phyloP scores from a whole-genome alignment of 2,113 vertebrate species.

The Terrapene triunguis region DNA sequence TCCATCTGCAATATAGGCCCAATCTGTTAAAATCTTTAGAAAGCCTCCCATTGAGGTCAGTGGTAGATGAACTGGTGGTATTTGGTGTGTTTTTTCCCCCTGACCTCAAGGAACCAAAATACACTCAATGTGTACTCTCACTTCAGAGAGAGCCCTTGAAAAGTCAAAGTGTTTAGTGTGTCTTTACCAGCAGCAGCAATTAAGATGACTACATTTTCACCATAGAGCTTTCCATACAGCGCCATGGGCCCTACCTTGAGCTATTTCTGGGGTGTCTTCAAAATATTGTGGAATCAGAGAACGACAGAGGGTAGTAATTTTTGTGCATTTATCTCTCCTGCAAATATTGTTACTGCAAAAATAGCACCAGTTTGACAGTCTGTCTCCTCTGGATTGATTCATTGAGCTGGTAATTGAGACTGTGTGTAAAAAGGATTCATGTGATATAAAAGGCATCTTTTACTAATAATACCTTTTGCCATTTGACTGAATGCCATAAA shows the following conservation, averaged over 20 bases:
- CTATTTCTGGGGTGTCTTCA: constrained; percentile 44
- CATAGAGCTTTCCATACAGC: neutral
- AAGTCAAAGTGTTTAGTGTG: neutral
- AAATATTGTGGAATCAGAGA: constrained; percentile 27
- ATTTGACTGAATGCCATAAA: neutral
- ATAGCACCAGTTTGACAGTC: neutral
- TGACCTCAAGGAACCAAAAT: constrained; percentile 31
- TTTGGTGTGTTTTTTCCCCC: neutral
- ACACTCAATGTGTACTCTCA: constrained; percentile 27
- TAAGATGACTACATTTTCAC: neutral
- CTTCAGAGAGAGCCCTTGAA: constrained; percentile 29
- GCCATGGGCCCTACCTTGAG: constrained; percentile 9
- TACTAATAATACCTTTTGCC: neutral
- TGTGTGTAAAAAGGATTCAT: neutral
- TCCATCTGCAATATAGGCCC: neutral
- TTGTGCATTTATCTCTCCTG: constrained; percentile 2
- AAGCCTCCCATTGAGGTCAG: neutral
- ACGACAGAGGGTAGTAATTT: constrained; percentile 29
- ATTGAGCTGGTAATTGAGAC: neutral
- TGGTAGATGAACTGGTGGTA: neutral
- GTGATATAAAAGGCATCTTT: neutral
- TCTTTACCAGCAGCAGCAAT: constrained; percentile 39
- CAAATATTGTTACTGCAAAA: constrained; percentile 36
- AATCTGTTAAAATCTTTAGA: neutral
- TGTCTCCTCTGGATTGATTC: neutral